phyloP scores from a whole-genome alignment of 2,797 vertebrate genomes.

The Halcyon badia region DNA sequence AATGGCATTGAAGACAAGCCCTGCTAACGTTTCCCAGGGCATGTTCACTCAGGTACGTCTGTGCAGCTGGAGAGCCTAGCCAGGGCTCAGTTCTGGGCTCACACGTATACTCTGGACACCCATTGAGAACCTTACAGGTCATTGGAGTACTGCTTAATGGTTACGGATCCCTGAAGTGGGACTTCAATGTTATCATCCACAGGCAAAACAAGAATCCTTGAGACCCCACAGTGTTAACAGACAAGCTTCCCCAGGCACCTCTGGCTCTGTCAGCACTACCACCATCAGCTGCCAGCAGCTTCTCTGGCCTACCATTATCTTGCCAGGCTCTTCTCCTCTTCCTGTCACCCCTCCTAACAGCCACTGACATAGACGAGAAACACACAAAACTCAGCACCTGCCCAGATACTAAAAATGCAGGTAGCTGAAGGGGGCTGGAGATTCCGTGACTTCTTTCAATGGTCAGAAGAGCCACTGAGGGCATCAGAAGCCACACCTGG shows the following conservation, averaged over 20 bases:
- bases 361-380: background rate
- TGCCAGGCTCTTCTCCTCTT: background rate
- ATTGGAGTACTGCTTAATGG: background rate
- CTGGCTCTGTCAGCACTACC: background rate
- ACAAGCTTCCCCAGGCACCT: background rate
- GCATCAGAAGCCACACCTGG: background rate
- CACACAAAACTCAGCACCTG: background rate
- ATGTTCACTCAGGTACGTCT: fast-evolving
- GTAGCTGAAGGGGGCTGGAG: background rate
- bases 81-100: background rate
- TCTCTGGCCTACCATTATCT: background rate
- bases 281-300: background rate
- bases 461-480: background rate
- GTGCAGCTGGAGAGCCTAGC: background rate
- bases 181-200: background rate
- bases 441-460: background rate
- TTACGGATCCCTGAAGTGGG: background rate
- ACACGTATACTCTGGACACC: fast-evolving
- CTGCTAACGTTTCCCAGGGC: background rate
- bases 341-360: background rate
- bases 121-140: no score
- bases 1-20: background rate
- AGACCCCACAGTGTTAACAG: background rate
- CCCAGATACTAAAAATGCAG: background rate
- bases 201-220: background rate